These are phyloP conservation scores for Cettia cetti DNA, from an alignment of 2,113 vertebrate genomes.

Conservation along the genomic window DNA sequence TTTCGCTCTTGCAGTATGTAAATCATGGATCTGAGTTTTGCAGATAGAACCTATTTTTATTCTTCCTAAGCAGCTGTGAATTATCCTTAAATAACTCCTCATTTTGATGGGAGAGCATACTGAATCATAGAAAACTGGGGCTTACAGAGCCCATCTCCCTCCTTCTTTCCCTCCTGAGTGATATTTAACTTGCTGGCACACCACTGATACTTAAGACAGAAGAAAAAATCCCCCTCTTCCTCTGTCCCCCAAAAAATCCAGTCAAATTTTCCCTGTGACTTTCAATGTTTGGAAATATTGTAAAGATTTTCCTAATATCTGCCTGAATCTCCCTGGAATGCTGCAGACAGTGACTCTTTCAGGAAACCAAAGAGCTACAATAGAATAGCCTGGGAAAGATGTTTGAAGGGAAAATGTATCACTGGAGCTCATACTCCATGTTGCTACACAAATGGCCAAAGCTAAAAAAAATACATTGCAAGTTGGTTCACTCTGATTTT, in stretches of 20 bases:
- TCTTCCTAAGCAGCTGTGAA: not conserved
- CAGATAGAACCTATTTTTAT: not conserved
- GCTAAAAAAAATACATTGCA: not conserved
- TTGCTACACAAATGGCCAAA: not conserved
- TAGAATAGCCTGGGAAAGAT: not conserved
- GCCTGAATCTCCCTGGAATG: not conserved
- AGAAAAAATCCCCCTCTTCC: not conserved
- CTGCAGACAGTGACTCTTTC: not conserved
- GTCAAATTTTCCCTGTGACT: not conserved
- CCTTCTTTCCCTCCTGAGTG: not conserved
- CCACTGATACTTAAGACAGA: not conserved
- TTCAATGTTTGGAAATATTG: not conserved
- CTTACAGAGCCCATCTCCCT: not conserved
- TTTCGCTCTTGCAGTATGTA: not conserved
- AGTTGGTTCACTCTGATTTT: not conserved
- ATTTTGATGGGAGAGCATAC: not conserved
- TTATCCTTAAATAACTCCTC: not conserved
- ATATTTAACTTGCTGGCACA: not conserved
- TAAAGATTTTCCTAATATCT: not conserved
- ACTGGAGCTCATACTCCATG: not conserved
- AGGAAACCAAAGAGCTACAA: not conserved
- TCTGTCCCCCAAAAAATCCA: not conserved
- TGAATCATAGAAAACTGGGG: not conserved
- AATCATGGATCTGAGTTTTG: not conserved
- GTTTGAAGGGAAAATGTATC: not conserved